Percentiles rank a stretch among this genome's conserved stretches.
These are phyloP conservation scores for Nudaria mundana DNA, from an alignment of 2,888 invertebrate species.

Conservation along the genomic window DNA sequence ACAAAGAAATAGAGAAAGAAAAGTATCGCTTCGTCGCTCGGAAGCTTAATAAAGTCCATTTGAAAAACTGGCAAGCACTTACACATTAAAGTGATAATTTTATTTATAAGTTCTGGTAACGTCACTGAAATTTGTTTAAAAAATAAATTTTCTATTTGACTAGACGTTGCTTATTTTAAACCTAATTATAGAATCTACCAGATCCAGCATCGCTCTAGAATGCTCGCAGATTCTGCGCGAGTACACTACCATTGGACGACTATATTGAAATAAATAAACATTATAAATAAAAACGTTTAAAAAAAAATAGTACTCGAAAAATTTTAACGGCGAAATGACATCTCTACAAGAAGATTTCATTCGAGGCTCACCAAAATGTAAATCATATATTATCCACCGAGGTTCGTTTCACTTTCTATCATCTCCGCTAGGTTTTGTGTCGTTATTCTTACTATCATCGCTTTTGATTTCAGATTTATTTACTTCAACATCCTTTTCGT, in stretches of 20 bases:
- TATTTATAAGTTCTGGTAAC: constrained; percentile 73
- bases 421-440: constrained; percentile 43
- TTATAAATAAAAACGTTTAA: constrained; percentile 49
- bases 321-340: constrained; percentile 38
- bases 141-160: constrained; percentile 57
- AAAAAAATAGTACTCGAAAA: constrained; percentile 51
- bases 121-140: constrained; percentile 74
- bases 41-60: constrained; percentile 53
- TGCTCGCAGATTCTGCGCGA: constrained; percentile 24
- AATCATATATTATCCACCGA: constrained; percentile 1
- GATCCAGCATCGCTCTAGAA: constrained; percentile 25
- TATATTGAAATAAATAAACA: constrained; percentile 43
- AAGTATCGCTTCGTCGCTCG: constrained; percentile 37
- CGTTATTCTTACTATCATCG: constrained; percentile 51
- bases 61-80: constrained; percentile 74
- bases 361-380: constrained; percentile 23
- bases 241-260: constrained; percentile 15
- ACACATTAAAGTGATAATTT: constrained; percentile 69
- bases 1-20: constrained; percentile 39
- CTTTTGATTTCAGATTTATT: constrained; percentile 41
- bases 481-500: constrained; percentile 44
- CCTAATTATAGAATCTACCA: constrained; percentile 35
- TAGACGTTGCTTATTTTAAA: constrained; percentile 55
- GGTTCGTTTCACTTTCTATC: constrained; percentile 45
- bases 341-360: constrained; percentile 21